Evolutionary conservation across 2,797 vertebrate species (phyloP).

Genomic region (Oceanodroma leucorhoa): DNA sequence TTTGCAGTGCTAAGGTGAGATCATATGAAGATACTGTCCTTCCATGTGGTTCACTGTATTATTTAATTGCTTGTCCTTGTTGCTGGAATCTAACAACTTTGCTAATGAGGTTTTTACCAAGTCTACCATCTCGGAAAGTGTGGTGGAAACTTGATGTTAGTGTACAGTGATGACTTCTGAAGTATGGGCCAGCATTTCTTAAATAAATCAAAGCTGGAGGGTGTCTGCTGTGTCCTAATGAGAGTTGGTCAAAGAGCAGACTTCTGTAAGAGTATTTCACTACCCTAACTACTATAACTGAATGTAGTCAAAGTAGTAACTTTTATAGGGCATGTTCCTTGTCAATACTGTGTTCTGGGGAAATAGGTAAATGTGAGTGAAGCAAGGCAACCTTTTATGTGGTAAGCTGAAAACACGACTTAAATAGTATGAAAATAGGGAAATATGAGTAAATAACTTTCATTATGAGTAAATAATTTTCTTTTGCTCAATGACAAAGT

Average conservation of each 20-base stretch:
- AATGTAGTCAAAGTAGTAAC: not conserved
- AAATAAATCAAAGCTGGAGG: not conserved
- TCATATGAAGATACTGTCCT: not conserved
- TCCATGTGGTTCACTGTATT: not conserved
- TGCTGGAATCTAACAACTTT: not conserved
- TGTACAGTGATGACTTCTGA: not conserved
- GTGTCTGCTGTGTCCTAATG: not conserved
- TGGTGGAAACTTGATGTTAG: not conserved
- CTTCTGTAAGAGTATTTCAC: not conserved
- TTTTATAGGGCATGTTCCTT: fast-evolving
- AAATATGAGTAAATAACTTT: not conserved
- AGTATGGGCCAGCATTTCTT: not conserved
- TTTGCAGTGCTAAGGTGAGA: not conserved
- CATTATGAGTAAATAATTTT: not conserved
- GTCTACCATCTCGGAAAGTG: fast-evolving
- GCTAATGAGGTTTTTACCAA: not conserved
- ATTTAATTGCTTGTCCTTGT: not conserved
- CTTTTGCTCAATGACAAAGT: not conserved
- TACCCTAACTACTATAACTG: not conserved
- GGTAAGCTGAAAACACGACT: not conserved
- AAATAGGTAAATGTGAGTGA: not conserved
- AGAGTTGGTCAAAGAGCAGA: not conserved
- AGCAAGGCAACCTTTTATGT: not conserved
- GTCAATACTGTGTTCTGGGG: not conserved
- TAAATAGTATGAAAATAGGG: not conserved